Percentiles rank a stretch among this genome's conserved stretches.
These are phyloP conservation scores for Zosterops hypoxanthus DNA, from an alignment of 2,113 vertebrate genomes.

Conservation along the genomic window DNA sequence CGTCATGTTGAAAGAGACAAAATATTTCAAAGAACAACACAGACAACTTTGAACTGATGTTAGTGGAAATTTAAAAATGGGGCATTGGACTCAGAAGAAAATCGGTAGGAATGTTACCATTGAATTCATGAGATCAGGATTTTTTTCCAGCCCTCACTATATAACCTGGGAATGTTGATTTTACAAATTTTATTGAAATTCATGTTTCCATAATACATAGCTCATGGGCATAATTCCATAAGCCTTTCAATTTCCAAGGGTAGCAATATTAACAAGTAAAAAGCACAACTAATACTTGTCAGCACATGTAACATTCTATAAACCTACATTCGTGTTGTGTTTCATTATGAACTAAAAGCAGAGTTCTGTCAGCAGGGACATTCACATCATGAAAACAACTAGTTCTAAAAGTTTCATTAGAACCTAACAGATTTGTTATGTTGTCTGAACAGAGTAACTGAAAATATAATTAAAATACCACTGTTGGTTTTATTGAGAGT, in stretches of 20 bases:
- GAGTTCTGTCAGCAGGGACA: neutral
- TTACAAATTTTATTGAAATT: conserved; percentile 10
- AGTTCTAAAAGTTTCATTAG: neutral
- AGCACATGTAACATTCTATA: neutral
- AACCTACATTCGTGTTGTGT: neutral
- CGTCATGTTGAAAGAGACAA: neutral
- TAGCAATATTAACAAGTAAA: neutral
- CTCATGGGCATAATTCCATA: neutral
- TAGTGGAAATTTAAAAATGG: neutral
- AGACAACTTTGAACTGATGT: neutral
- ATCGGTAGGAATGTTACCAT: neutral
- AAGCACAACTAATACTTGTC: neutral
- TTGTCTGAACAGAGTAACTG: neutral
- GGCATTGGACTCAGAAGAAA: neutral
- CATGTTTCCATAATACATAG: neutral
- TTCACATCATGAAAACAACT: neutral
- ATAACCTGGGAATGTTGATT: neutral
- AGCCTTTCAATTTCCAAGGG: neutral
- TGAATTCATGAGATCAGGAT: neutral
- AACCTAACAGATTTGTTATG: neutral
- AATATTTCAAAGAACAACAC: neutral
- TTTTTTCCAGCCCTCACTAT: neutral
- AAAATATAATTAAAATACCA: conserved; percentile 34
- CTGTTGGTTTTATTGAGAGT: conserved; percentile 29
- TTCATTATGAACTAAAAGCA: neutral